These are phyloP conservation scores for Netelia virgata DNA, from an alignment of 2,888 invertebrate genomes.

Conservation along the genomic window DNA sequence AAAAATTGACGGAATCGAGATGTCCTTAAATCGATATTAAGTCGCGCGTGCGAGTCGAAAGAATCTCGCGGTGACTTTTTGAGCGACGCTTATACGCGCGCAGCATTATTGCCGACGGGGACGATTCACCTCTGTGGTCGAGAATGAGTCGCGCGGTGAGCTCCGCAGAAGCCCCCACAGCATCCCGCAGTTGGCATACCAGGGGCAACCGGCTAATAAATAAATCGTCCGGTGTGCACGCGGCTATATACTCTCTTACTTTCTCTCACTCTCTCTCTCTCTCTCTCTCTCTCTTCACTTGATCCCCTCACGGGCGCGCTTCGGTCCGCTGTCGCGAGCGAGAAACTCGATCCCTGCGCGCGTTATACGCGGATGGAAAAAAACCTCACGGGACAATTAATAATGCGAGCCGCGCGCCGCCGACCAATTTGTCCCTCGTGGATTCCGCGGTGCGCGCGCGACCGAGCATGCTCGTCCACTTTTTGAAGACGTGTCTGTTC, in stretches of 20 bases:
- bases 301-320: slow-evolving; percentile 49
- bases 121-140: slow-evolving; percentile 35
- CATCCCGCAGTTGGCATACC: slow-evolving; percentile 64
- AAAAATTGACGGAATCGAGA: too few species aligned
- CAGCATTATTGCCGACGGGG: slow-evolving; percentile 26
- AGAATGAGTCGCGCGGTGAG: slow-evolving; percentile 24
- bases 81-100: background rate
- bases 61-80: slow-evolving; percentile 4
- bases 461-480: slow-evolving; percentile 65
- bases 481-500: slow-evolving; percentile 69
- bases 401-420: slow-evolving; percentile 80
- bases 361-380: slow-evolving; percentile 41
- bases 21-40: too few species aligned
- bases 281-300: slow-evolving; percentile 18
- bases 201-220: slow-evolving; percentile 80
- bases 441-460: slow-evolving; percentile 76
- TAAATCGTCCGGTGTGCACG: slow-evolving; percentile 75
- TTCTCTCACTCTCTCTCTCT: slow-evolving; percentile 18
- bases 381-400: slow-evolving; percentile 80
- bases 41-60: slow-evolving; percentile 11
- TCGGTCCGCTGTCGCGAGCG: slow-evolving; percentile 70
- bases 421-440: slow-evolving; percentile 82
- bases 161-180: slow-evolving; percentile 28
- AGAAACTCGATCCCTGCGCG: slow-evolving; percentile 69
- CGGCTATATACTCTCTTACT: slow-evolving; percentile 41